These are phyloP conservation scores for Pluvialis apricaria DNA, from an alignment of 2,113 vertebrate genomes.

Conservation along the genomic window DNA sequence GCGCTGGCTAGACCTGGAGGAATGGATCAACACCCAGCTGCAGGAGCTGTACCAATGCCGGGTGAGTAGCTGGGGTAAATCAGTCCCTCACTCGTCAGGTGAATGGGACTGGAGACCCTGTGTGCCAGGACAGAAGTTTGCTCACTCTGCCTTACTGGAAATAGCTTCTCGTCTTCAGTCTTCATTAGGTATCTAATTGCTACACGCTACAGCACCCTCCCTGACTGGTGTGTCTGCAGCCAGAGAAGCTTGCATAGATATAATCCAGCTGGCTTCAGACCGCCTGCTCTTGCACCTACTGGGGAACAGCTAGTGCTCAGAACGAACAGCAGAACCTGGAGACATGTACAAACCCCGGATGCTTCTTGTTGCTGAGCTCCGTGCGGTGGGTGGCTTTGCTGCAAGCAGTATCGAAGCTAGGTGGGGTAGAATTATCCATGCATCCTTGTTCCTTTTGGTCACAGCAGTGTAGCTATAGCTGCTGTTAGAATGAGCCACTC, in stretches of 20 bases:
- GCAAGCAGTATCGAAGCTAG: neutral
- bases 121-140: neutral
- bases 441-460: neutral
- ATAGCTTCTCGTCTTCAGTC: neutral
- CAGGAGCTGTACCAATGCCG: slow-evolving; percentile 91
- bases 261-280: neutral
- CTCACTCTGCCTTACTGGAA: neutral
- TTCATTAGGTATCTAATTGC: neutral
- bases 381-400: neutral
- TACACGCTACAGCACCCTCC: neutral
- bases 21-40: slow-evolving; percentile 90
- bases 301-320: neutral
- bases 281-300: neutral
- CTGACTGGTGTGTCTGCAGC: neutral
- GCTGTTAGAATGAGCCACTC: neutral
- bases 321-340: neutral
- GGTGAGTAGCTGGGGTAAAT: slow-evolving; percentile 70
- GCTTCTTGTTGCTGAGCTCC: neutral
- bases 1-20: slow-evolving; percentile 91
- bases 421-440: neutral
- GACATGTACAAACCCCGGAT: neutral
- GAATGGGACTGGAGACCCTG: neutral
- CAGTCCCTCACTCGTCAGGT: neutral
- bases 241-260: neutral
- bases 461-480: neutral